Evolutionary conservation across 1,140 invertebrate genomes (phyloP), one percentile per base, ranked within the genome.

Genomic region (Tachypleus tridentatus): DNA sequence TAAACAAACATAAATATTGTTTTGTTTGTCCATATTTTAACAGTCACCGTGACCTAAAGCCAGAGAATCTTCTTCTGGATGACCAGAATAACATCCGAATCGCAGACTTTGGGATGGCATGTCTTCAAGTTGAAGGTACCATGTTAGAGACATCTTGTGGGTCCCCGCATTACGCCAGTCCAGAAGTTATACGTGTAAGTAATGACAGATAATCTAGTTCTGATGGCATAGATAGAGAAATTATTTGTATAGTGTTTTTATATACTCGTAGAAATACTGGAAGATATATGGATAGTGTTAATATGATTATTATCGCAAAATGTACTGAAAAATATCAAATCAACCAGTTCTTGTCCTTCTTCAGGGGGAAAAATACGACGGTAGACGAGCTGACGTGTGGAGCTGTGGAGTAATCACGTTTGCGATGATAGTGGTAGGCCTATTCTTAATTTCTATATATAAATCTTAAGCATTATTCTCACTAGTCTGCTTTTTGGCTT

Each of bases 101-200:
- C 73, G 96, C 96, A 5, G 97, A 99, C 80, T 99, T 99, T 81
- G 97, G 97, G 51, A 98, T 99, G 97, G 97, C 96, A 4, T 98
- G 94, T 3, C 79, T 98, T 60, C 96, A 99, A 78, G 93, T 97
- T 7, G 93, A 95, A 69, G 96, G 96, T 3, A 96, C 93, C 9
- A 91, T 98, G 87, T 77, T 99, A 71, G 96, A 98, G 80, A 99
- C 96, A 3, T 97, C 93, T 71, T 99, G 96, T 77, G 97, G 97
- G 10, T 97, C 93, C 53, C 95, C 96, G 63, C 96, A 99, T 80
- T 99, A 98, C 79, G 96, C 97, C 53, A 98, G 96, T 81, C 97
- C 97, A 10, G 97, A 98, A 86, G 96, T 99, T 59, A 99, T 99
- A 73, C 80, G 96, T 82, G 96, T 98, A 84, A 86, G 84, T 79